Evolutionary conservation across 2,113 vertebrate species (phyloP).

Genomic region (Promerops cafer): DNA sequence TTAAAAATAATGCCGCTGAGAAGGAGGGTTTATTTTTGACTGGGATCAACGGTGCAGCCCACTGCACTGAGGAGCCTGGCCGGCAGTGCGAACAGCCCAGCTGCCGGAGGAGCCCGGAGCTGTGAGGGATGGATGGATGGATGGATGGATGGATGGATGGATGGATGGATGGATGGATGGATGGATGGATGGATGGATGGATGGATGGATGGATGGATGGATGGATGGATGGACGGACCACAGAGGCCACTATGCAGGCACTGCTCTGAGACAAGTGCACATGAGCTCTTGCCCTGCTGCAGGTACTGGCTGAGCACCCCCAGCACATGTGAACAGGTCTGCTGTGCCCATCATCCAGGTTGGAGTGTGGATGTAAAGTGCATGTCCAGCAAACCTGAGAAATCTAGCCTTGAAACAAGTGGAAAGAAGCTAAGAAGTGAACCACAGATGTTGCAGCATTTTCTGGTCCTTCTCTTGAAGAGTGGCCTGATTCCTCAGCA

Average conservation of each 20-base stretch:
- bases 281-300: no score
- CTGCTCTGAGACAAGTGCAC: not conserved
- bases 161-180: not conserved
- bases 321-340: not conserved
- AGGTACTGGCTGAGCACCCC: accelerated
- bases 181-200: not conserved
- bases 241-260: not conserved
- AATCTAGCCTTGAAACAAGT: not conserved
- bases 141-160: not conserved
- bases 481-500: accelerated
- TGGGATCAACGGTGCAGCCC: not conserved
- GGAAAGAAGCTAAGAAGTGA: not conserved
- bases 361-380: not conserved
- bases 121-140: not conserved
- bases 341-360: not conserved
- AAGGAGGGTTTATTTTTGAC: not conserved
- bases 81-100: accelerated
- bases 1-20: not conserved
- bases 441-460: not conserved
- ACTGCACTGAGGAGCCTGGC: not conserved
- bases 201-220: not conserved
- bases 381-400: not conserved
- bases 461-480: not conserved
- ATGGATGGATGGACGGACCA: accelerated
- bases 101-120: not conserved